These are phyloP conservation scores for Delichon dasypus DNA, from an alignment of 2,797 vertebrate species.

Conservation along the genomic window DNA sequence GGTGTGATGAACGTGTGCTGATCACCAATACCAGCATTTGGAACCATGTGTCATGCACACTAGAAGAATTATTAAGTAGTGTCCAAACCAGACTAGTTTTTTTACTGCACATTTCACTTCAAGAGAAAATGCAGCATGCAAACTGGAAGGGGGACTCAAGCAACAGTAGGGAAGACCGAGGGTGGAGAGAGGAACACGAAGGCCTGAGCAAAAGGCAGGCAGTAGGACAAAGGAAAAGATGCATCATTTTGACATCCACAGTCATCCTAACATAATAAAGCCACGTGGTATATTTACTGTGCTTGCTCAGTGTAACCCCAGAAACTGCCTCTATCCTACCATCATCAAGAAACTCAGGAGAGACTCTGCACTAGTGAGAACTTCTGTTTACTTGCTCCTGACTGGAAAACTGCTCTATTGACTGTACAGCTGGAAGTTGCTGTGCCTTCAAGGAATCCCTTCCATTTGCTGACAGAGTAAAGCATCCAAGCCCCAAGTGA, in stretches of 20 bases:
- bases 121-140: background rate
- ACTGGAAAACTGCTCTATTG: background rate
- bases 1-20: background rate
- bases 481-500: background rate
- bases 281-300: fast-evolving
- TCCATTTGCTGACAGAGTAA: background rate
- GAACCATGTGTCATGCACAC: fast-evolving
- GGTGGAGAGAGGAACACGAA: background rate
- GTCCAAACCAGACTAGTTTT: background rate
- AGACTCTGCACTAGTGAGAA: background rate
- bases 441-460: background rate
- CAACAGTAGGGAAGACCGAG: background rate
- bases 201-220: background rate
- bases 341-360: background rate
- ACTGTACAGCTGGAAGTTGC: background rate
- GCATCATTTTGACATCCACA: fast-evolving
- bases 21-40: background rate
- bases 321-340: background rate
- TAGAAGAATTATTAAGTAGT: background rate
- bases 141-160: background rate
- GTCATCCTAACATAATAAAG: background rate
- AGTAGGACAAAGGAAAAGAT: background rate
- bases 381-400: background rate
- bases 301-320: background rate
- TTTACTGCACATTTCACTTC: background rate